These are phyloP conservation scores for Trichogramma evanescens DNA, from an alignment of 2,888 invertebrate genomes.

Conservation along the genomic window DNA sequence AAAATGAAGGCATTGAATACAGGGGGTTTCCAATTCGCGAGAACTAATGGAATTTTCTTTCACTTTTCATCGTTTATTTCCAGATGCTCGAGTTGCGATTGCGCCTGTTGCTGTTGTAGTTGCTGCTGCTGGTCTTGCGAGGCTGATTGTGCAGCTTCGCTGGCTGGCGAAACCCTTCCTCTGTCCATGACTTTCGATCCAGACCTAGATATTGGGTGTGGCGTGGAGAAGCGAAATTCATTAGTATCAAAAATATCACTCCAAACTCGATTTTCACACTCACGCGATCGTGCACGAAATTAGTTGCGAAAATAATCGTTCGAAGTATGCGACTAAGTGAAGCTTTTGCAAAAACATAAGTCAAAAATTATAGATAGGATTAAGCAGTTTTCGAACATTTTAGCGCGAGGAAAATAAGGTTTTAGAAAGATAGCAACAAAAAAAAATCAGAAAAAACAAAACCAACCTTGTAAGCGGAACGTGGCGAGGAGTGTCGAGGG, in stretches of 20 bases:
- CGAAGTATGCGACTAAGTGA: too few species aligned
- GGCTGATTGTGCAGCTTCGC: constrained; percentile 51
- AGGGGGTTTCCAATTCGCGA: constrained; percentile 1
- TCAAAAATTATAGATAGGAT: not conserved
- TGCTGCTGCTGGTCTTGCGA: constrained; percentile 32
- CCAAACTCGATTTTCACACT: too few species aligned
- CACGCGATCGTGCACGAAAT: too few species aligned
- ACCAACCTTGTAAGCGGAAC: constrained; percentile 35
- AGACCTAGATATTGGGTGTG: constrained; percentile 47
- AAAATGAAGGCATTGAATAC: not conserved
- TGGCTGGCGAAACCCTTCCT: constrained; percentile 57
- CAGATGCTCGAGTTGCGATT: constrained; percentile 37
- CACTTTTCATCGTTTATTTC: constrained; percentile 44
- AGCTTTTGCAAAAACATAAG: not conserved
- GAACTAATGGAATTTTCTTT: constrained; percentile 3
- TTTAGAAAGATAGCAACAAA: not conserved
- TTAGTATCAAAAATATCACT: too few species aligned
- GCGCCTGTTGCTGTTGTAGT: constrained; percentile 23
- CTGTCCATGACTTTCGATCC: constrained; percentile 64
- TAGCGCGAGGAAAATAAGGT: not conserved
- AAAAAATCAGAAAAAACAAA: constrained; percentile 34
- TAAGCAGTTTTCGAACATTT: not conserved
- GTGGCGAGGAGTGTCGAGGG: constrained; percentile 46
- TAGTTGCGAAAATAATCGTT: too few species aligned
- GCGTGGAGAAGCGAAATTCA: too few species aligned